Base-by-base conservation (phyloP, 2,797 vertebrate species). In the Labeo calbasu region DNA sequence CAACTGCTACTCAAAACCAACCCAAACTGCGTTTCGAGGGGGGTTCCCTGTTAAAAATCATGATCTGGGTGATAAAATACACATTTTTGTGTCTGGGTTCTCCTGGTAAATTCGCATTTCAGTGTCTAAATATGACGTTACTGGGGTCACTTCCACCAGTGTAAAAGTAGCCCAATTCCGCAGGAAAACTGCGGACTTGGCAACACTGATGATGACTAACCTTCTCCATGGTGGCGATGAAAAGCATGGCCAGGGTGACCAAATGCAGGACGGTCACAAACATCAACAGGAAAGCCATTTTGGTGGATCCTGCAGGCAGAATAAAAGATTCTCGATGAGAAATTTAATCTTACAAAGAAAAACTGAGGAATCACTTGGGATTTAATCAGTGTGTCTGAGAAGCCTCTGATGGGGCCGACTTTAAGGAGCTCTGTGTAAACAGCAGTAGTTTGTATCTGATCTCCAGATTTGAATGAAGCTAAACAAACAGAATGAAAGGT, bases 221-320 rank as follows among this genome's bases (percentile, higher is more conserved):
- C 96, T 97, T 97, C 86, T 97, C 96, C 93, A 97, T 87, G 9
- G 96, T 97, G 86, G 96, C 94, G 61, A 96, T 95, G 53, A 97
- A 94, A 36, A 98, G 95, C 90, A 97, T 92, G 72, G 95, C 92
- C 90, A 98, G 92, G 23, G 94, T 95, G 87, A 94, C 83, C 89
- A 98, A 91, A 87, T 98, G 97, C 28, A 98, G 91, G 77, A 96
- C 89, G 0, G 93, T 96, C 50, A 98, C 87, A 59, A 89, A 95
- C 51, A 96, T 87, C 68, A 97, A 93, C 69, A 98, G 95, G 79
- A 92, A 89, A 5, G 93, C 95, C 97, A 98, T 98, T 86, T 17
- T 81, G 32, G 25, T 15, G n/a, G 65, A 32, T 85, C 55, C 86
- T 91, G 72, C 48, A 17, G 0, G 25, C 7, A 88, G 61, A 87